Percentiles rank a stretch among this genome's conserved stretches.
phyloP scores from a whole-genome alignment of 2,797 vertebrate genomes.

The Scolopax rusticola region DNA sequence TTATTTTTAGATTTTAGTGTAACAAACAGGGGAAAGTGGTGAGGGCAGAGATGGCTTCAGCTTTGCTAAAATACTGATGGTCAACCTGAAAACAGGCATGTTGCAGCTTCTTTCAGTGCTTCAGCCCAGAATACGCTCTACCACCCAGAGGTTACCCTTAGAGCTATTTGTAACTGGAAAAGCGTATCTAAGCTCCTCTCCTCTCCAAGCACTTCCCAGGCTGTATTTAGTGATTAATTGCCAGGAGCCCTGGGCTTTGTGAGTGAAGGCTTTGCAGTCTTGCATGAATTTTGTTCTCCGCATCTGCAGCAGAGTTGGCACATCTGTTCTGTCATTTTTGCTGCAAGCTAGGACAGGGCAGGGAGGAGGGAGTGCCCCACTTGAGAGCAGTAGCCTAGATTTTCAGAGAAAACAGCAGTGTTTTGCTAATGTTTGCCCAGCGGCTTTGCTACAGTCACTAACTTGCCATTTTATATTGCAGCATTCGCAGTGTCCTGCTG shows the following conservation, averaged over 20 bases:
- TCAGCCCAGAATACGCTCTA: not conserved
- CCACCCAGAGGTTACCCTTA: not conserved
- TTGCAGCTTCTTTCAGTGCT: not conserved
- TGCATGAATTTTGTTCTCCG: not conserved
- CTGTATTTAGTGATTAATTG: not conserved
- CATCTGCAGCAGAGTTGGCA: not conserved
- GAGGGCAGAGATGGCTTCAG: not conserved
- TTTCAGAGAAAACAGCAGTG: not conserved
- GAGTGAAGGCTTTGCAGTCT: not conserved
- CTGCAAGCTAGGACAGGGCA: not conserved
- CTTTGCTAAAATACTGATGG: not conserved
- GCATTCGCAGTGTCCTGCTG: constrained; percentile 61
- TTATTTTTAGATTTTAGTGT: not conserved
- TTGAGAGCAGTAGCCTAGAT: not conserved
- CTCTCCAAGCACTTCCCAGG: not conserved
- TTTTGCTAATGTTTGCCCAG: not conserved
- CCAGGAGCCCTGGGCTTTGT: not conserved
- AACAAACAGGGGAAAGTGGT: not conserved
- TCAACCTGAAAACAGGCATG: not conserved
- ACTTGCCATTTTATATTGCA: constrained; percentile 33
- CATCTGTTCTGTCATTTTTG: not conserved
- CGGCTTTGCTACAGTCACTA: not conserved
- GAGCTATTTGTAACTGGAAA: not conserved
- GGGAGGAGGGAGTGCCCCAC: not conserved
- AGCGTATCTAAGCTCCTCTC: not conserved